Evolutionary conservation across 2,888 invertebrate species (phyloP).

Genomic region (Drosophila rellima): DNA sequence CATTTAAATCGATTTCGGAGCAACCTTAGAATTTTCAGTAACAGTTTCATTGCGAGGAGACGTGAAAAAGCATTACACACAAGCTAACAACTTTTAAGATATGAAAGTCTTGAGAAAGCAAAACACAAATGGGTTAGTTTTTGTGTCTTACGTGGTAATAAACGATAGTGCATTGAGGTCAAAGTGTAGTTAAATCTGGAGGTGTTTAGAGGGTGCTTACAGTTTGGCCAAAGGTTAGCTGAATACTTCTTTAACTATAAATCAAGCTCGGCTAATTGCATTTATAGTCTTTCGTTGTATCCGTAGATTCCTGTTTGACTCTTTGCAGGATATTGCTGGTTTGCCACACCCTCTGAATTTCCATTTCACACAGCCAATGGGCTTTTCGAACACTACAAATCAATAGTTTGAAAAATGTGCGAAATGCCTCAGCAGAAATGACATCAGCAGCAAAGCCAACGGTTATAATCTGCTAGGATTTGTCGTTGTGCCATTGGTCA

Average conservation of each 20-base stretch:
- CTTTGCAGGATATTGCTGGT: background rate
- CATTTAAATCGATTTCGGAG: constrained; percentile 72
- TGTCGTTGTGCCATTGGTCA: constrained; percentile 6
- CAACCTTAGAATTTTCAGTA: constrained; percentile 47
- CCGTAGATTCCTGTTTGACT: background rate
- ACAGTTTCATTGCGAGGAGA: constrained; percentile 29
- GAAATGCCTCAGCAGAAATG: constrained; percentile 62
- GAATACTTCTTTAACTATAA: constrained; percentile 12
- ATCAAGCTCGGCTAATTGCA: constrained; percentile 18
- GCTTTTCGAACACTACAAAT: constrained; percentile 62
- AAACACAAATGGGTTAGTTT: constrained; percentile 22
- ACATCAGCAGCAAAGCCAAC: constrained; percentile 32
- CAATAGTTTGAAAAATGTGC: constrained; percentile 74
- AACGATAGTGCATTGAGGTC: constrained; percentile 30
- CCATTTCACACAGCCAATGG: background rate
- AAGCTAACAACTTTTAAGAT: constrained; percentile 11
- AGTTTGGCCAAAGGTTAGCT: constrained; percentile 5
- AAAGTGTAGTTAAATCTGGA: constrained; percentile 19
- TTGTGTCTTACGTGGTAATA: constrained; percentile 23
- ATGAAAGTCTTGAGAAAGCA: constrained; percentile 34
- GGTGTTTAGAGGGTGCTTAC: background rate
- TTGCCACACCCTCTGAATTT: constrained; percentile 7
- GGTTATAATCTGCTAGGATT: constrained; percentile 19
- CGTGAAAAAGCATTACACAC: constrained; percentile 24
- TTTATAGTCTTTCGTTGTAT: background rate